A percentile compares a stretch with the other conserved stretches of the same genome.
phyloP scores from a whole-genome alignment of 2,797 vertebrate species.

The Enteromius treurensis region DNA sequence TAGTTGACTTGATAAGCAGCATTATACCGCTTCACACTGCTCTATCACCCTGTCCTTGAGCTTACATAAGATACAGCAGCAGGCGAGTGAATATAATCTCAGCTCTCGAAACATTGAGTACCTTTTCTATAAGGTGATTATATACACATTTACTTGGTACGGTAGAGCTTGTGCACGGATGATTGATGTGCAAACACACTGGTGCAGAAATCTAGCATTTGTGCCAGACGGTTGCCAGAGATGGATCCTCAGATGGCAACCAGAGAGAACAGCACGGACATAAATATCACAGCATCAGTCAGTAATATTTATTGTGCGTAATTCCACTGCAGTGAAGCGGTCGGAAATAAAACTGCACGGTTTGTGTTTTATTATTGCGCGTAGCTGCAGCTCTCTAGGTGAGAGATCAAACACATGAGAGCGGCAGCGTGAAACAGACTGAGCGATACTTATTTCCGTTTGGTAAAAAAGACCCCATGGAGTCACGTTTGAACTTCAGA shows the following conservation, averaged over 20 bases:
- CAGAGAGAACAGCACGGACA: conserved; percentile 30
- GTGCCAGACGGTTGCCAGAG: conserved; percentile 15
- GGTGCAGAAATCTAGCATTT: conserved; percentile 30
- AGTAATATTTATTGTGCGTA: background rate
- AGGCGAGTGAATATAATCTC: conserved; percentile 14
- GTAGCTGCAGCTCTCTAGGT: conserved; percentile 10
- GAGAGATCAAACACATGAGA: conserved; percentile 13
- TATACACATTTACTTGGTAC: conserved; percentile 1
- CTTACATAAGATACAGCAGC: conserved; percentile 11
- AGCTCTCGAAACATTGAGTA: conserved; percentile 18
- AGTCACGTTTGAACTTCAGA: conserved; percentile 18
- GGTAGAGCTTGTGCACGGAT: background rate
- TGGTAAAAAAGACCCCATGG: background rate
- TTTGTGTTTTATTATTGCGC: background rate
- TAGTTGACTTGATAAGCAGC: background rate
- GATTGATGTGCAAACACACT: background rate
- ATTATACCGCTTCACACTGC: background rate
- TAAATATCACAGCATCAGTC: conserved; percentile 20
- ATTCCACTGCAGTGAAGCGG: conserved; percentile 12
- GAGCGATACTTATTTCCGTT: conserved; percentile 21
- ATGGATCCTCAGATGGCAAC: conserved; percentile 29
- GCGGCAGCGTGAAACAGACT: background rate
- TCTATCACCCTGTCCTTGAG: background rate
- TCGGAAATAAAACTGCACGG: conserved; percentile 21
- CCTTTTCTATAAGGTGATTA: conserved; percentile 9